These are phyloP conservation scores for Orthonychiurus folsomi DNA, from an alignment of 2,888 invertebrate genomes.

Conservation along the genomic window DNA sequence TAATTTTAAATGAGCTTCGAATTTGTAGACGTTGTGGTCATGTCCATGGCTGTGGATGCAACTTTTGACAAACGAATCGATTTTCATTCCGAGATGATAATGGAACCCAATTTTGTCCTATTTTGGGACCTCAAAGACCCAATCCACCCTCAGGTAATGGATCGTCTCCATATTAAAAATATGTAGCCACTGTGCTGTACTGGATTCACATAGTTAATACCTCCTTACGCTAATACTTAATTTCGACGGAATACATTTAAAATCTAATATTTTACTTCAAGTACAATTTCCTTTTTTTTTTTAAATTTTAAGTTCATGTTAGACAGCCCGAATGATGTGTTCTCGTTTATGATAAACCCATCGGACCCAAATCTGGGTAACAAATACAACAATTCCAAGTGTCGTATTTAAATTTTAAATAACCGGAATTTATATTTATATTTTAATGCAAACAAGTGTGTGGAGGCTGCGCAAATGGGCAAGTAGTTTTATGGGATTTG, in stretches of 20 bases:
- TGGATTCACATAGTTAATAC: too few relatives aligned
- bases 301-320: conserved; percentile 28
- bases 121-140: conserved; percentile 38
- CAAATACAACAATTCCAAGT: too few relatives aligned
- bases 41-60: conserved; percentile 32
- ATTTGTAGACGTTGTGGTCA: conserved; percentile 32
- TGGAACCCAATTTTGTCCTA: conserved; percentile 38
- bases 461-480: conserved; percentile 39
- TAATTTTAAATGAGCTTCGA: background rate
- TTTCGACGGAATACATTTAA: too few relatives aligned
- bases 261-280: too few relatives aligned
- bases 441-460: too few relatives aligned
- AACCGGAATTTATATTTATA: background rate
- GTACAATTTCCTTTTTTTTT: too few relatives aligned
- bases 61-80: conserved; percentile 36
- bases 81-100: conserved; percentile 31
- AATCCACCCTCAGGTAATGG: conserved; percentile 30
- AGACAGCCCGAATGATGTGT: conserved; percentile 37
- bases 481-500: conserved; percentile 38
- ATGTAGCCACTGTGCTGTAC: background rate
- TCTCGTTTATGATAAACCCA: conserved; percentile 33
- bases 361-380: conserved; percentile 33
- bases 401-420: conserved; percentile 1
- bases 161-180: background rate
- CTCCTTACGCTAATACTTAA: too few relatives aligned